phyloP scores from a whole-genome alignment of 2,113 vertebrate species.

The Cathartes aura region DNA sequence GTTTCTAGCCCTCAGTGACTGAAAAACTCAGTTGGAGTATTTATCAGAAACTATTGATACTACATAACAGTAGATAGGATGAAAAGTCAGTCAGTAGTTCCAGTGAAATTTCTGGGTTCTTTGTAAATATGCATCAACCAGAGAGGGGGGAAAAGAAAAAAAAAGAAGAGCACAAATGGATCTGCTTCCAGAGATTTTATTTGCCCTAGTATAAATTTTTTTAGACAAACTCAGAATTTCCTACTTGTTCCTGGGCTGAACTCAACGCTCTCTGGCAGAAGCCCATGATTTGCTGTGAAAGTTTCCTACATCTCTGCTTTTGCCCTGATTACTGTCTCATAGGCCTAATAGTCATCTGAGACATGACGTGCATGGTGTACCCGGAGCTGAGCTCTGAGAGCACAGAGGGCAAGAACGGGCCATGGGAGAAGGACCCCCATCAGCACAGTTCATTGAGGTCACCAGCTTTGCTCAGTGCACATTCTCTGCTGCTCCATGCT shows the following conservation, averaged over 20 bases:
- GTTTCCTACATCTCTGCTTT: neutral
- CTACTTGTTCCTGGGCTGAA: neutral
- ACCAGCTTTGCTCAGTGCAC: neutral
- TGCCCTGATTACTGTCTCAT: neutral
- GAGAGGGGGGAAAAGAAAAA: too few species aligned
- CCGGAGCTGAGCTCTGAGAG: neutral
- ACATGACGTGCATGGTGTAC: fast-evolving
- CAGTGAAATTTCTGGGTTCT: neutral
- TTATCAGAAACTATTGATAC: neutral
- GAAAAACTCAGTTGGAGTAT: neutral
- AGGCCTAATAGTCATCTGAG: neutral
- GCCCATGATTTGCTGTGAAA: neutral
- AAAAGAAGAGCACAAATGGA: neutral
- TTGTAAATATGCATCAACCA: neutral
- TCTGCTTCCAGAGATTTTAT: neutral
- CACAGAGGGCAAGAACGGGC: fast-evolving
- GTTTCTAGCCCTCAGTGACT: neutral
- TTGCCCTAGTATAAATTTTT: neutral
- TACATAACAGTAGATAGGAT: neutral
- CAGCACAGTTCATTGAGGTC: neutral
- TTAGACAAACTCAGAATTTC: neutral
- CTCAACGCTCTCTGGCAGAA: neutral
- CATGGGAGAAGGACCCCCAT: neutral
- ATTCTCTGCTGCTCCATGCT: neutral
- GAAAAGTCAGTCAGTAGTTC: neutral